A percentile compares a stretch with the other conserved stretches of the same genome.
These are phyloP conservation scores for Orius insidiosus DNA, from an alignment of 1,140 invertebrate species.

Conservation along the genomic window DNA sequence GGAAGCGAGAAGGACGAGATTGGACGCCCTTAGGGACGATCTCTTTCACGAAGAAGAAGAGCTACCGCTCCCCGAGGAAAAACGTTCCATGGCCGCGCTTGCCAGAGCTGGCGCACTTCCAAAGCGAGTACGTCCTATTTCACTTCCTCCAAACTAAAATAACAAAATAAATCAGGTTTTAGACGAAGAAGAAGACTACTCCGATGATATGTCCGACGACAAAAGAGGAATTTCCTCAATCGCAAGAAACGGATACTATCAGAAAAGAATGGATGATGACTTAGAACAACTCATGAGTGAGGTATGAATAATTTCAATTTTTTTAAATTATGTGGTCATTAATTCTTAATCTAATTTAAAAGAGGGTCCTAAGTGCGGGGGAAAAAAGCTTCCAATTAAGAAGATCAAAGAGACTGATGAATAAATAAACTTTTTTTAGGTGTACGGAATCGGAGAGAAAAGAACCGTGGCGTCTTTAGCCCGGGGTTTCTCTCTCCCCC, in stretches of 20 bases:
- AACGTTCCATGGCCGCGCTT: slow-evolving; percentile 19
- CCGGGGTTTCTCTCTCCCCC: slow-evolving; percentile 11
- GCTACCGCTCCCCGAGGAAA: slow-evolving; percentile 9
- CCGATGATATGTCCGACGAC: slow-evolving; percentile 13
- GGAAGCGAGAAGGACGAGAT: slow-evolving; percentile 13
- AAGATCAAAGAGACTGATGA: no score
- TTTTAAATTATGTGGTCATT: no score
- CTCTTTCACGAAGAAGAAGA: slow-evolving; percentile 17
- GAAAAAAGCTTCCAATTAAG: no score
- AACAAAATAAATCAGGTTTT: neutral
- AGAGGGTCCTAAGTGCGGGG: no score
- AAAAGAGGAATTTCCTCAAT: slow-evolving; percentile 18
- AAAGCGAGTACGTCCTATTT: neutral
- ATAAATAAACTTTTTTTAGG: neutral
- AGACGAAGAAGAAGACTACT: slow-evolving; percentile 11
- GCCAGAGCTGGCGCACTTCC: slow-evolving; percentile 17
- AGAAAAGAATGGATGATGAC: slow-evolving; percentile 15
- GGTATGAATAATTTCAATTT: slow-evolving; percentile 1
- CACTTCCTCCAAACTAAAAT: neutral
- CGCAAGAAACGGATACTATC: slow-evolving; percentile 16
- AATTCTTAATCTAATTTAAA: no score
- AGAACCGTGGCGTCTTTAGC: slow-evolving; percentile 18
- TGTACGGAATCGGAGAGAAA: slow-evolving; percentile 16
- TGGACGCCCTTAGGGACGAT: slow-evolving; percentile 18
- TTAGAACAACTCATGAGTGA: slow-evolving; percentile 16